A percentile compares a stretch with the other conserved stretches of the same genome.
Evolutionary conservation across 2,797 vertebrate species (phyloP).

Genomic region (Sebastes taczanowskii): DNA sequence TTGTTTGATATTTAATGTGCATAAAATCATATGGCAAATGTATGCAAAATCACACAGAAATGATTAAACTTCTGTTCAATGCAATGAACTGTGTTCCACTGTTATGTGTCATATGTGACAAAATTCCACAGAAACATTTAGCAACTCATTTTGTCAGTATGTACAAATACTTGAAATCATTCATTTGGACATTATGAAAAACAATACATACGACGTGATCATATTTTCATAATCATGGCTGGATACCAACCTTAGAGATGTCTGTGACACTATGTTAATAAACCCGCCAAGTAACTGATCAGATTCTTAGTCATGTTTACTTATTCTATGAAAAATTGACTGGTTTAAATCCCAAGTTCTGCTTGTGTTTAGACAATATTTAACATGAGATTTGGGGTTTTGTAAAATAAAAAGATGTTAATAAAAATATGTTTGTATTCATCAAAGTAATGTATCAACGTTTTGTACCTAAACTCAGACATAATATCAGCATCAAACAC

Average conservation of each 20-base stretch:
- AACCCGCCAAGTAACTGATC: too few relatives aligned
- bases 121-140: background rate
- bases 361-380: background rate
- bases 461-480: background rate
- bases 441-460: background rate
- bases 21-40: background rate
- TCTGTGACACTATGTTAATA: background rate
- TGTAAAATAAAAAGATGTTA: background rate
- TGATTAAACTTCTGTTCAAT: background rate
- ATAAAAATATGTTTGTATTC: too few relatives aligned
- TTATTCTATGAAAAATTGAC: fast-evolving
- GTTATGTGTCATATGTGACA: background rate
- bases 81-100: background rate
- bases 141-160: background rate
- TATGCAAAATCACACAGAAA: background rate
- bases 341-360: background rate
- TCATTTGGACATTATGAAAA: background rate
- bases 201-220: background rate
- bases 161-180: background rate
- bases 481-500: background rate
- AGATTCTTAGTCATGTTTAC: too few relatives aligned
- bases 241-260: background rate
- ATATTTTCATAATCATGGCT: background rate
- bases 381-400: background rate
- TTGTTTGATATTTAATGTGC: background rate